Conservation (phyloP, 2,797 vertebrate species). For the Ciconia nigra region DNA sequence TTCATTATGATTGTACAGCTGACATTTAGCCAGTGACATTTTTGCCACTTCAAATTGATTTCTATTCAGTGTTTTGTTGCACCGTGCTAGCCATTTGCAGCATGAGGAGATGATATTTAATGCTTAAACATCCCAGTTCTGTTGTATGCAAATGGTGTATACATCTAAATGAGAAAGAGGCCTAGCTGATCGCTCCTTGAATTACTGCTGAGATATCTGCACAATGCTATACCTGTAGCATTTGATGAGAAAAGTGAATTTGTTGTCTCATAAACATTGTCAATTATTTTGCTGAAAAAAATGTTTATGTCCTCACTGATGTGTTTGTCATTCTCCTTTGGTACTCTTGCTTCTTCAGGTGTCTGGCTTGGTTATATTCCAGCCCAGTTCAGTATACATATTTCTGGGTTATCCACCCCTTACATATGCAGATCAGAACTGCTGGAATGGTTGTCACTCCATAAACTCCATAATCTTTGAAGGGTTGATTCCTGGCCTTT, state of each 20-base stretch:
- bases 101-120: not conserved
- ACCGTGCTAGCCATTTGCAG: not conserved
- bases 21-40: not conserved
- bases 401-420: not conserved
- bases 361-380: not conserved
- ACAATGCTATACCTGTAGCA: not conserved
- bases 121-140: not conserved
- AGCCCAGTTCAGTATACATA: not conserved
- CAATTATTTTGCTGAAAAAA: not conserved
- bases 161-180: not conserved
- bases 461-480: not conserved
- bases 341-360: not conserved
- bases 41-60: not conserved
- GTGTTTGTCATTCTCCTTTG: not conserved
- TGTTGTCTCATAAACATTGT: not conserved
- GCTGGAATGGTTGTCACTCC: not conserved
- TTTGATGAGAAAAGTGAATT: not conserved
- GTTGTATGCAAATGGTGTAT: not conserved
- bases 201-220: not conserved
- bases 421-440: not conserved
- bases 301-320: not conserved
- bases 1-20: not conserved
- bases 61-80: not conserved
- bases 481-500: not conserved
- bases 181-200: not conserved